A percentile compares a stretch with the other conserved stretches of the same genome.
These are phyloP conservation scores for Canis aureus DNA, from an alignment of 2,113 vertebrate species.

Conservation along the genomic window DNA sequence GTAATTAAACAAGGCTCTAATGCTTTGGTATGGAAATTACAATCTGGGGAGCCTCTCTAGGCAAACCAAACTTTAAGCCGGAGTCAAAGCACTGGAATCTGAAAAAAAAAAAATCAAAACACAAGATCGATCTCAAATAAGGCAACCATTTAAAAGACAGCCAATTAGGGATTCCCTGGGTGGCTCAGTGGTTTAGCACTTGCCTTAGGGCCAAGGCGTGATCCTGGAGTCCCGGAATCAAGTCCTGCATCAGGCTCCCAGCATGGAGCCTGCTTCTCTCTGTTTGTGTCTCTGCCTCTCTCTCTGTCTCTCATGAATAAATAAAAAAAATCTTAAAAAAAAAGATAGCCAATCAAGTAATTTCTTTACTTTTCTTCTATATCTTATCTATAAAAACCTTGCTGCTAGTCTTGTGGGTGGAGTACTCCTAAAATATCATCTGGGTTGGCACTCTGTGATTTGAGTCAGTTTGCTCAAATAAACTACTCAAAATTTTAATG, in stretches of 20 bases:
- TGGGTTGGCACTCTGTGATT: background rate
- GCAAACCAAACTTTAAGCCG: background rate
- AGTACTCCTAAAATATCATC: background rate
- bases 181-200: too few species aligned
- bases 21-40: background rate
- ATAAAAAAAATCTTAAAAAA: background rate
- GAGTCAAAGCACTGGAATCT: background rate
- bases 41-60: background rate
- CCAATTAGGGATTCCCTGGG: background rate
- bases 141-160: background rate
- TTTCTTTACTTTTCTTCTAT: background rate
- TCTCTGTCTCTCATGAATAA: too few species aligned
- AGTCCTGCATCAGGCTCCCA: too few species aligned
- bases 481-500: background rate
- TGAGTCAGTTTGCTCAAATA: background rate
- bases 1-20: background rate
- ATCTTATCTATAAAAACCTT: background rate
- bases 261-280: too few species aligned
- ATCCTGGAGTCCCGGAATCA: too few species aligned
- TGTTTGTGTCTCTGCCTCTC: too few species aligned
- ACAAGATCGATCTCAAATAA: background rate
- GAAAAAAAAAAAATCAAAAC: background rate
- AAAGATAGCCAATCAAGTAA: background rate
- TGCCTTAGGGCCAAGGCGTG: too few species aligned
- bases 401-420: background rate